Conservation (phyloP, 2,888 invertebrate species). For the Noctua janthe region DNA sequence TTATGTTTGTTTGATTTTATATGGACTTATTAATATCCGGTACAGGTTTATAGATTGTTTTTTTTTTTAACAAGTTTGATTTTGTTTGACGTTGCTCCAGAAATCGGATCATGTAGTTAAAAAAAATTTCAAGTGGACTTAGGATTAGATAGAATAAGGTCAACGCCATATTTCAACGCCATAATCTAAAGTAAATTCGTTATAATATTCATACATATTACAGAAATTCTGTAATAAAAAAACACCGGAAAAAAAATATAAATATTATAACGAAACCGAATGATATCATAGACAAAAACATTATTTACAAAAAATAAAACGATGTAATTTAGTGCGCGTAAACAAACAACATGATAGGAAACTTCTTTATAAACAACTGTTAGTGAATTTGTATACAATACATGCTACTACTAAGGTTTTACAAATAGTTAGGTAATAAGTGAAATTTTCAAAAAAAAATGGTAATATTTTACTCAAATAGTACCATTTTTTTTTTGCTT, state of each 20-base stretch:
- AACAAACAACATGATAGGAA: slow-evolving; percentile 1
- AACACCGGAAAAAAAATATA: too few relatives aligned
- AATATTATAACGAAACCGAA: not conserved
- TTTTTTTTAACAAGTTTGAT: not conserved
- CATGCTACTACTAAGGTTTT: not conserved
- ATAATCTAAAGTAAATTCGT: not conserved
- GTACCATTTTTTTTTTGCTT: not conserved
- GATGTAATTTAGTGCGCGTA: slow-evolving; percentile 11
- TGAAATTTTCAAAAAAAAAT: not conserved
- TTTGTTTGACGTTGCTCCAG: not conserved
- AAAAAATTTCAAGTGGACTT: not conserved
- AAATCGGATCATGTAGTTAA: not conserved
- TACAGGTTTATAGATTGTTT: not conserved
- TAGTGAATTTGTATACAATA: not conserved
- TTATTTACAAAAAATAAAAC: not conserved
- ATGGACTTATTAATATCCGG: not conserved
- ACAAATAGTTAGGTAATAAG: not conserved
- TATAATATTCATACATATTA: too few relatives aligned
- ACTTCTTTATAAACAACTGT: not conserved
- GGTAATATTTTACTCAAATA: not conserved
- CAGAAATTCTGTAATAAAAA: too few relatives aligned
- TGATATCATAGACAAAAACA: slow-evolving; percentile 9
- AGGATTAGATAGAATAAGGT: not conserved
- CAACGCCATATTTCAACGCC: not conserved
- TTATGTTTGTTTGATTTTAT: not conserved